These are phyloP conservation scores for Chymomyza fuscimana DNA, from an alignment of 2,888 invertebrate species.

Conservation along the genomic window DNA sequence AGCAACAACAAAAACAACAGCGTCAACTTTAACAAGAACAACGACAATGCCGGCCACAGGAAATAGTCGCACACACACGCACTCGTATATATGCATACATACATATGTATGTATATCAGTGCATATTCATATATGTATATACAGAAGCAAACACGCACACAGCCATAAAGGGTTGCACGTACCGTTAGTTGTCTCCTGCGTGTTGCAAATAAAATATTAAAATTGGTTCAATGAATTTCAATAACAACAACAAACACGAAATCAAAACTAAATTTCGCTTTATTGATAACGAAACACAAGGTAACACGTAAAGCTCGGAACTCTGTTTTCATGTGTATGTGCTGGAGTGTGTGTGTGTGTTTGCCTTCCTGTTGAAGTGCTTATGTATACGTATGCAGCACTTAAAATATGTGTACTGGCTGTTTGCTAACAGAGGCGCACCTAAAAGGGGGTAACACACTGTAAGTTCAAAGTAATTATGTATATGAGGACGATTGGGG, in stretches of 20 bases:
- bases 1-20: slow-evolving; percentile 40
- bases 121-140: slow-evolving; percentile 29
- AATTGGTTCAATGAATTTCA: slow-evolving; percentile 76
- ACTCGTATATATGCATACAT: slow-evolving; percentile 34
- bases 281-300: slow-evolving; percentile 71
- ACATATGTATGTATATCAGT: slow-evolving; percentile 11
- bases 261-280: slow-evolving; percentile 75
- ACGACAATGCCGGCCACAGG: slow-evolving; percentile 73
- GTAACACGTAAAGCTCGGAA: slow-evolving; percentile 35
- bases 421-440: background rate
- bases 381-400: slow-evolving; percentile 24
- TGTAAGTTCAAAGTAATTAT: too few species aligned
- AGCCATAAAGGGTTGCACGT: slow-evolving; percentile 65
- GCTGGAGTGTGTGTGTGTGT: background rate
- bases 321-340: background rate
- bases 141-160: slow-evolving; percentile 24
- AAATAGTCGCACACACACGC: slow-evolving; percentile 68
- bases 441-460: background rate
- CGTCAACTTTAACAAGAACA: slow-evolving; percentile 19
- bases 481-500: too few species aligned
- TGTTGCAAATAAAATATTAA: slow-evolving; percentile 73
- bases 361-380: slow-evolving; percentile 20
- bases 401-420: slow-evolving; percentile 40
- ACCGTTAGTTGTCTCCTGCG: slow-evolving; percentile 60
- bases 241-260: slow-evolving; percentile 74